Evolutionary conservation across 1,140 invertebrate genomes (phyloP).

Genomic region (Doryteuthis pealeii): DNA sequence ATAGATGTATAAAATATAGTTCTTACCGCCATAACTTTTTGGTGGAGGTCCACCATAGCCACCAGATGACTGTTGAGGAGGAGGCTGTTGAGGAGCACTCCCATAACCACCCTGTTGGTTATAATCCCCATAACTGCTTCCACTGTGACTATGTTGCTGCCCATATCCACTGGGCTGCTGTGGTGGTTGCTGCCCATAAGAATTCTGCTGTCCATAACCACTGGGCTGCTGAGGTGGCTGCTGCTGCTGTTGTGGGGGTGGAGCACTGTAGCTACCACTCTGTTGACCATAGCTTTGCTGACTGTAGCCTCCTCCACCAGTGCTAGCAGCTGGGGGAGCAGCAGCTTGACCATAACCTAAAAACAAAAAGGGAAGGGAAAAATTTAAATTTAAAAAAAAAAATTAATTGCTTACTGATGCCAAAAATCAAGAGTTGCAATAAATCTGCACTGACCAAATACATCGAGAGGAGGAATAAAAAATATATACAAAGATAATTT

Average conservation of each 20-base stretch:
- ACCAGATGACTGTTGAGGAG: not conserved
- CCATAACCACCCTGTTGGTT: constrained; percentile 10
- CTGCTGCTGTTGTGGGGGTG: not conserved
- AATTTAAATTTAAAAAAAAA: no score
- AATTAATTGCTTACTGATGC: no score
- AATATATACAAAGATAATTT: no score
- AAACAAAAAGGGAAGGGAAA: not conserved
- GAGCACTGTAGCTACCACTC: constrained; percentile 3
- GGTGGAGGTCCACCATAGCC: constrained; percentile 7
- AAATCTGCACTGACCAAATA: no score
- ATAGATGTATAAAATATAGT: no score
- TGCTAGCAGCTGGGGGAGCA: not conserved
- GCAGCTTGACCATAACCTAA: constrained; percentile 10
- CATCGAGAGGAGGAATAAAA: not conserved
- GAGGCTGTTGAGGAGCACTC: not conserved
- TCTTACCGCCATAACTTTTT: not conserved
- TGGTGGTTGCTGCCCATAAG: not conserved
- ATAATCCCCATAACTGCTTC: not conserved
- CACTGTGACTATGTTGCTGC: not conserved
- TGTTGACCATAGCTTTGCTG: constrained; percentile 7
- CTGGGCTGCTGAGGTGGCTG: not conserved
- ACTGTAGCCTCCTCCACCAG: not conserved
- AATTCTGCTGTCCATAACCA: constrained; percentile 2
- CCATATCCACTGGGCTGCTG: not conserved
- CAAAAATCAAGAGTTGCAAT: no score